A percentile compares a stretch with the other conserved stretches of the same genome.
phyloP scores from a whole-genome alignment of 2,888 invertebrate genomes.

The Mystacides longicornis region DNA sequence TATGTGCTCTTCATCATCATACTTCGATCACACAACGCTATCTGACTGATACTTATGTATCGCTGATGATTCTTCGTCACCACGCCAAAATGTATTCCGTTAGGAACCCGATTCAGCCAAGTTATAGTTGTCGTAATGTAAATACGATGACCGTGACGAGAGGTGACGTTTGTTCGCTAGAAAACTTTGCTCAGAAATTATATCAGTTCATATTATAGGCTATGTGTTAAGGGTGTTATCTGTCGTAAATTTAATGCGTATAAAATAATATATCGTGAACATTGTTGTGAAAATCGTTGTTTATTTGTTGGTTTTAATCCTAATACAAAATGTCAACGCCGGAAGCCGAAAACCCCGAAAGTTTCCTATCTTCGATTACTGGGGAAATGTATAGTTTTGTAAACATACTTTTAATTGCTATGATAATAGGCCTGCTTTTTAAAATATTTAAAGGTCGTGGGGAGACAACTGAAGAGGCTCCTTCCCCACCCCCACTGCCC shows the following conservation, averaged over 20 bases:
- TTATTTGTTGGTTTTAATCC: constrained; percentile 39
- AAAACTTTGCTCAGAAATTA: background rate
- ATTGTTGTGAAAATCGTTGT: too few relatives aligned
- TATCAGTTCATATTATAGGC: background rate
- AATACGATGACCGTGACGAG: background rate
- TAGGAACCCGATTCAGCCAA: too few relatives aligned
- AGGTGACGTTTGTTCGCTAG: background rate
- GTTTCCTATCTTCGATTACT: background rate
- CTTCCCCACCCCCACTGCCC: constrained; percentile 50
- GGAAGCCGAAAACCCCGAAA: background rate
- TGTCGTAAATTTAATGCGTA: too few relatives aligned
- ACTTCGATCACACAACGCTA: too few relatives aligned
- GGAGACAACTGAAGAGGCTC: constrained; percentile 32
- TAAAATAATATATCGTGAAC: too few relatives aligned
- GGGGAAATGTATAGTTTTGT: constrained; percentile 44
- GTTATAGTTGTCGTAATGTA: too few relatives aligned
- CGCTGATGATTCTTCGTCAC: too few relatives aligned
- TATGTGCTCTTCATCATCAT: too few relatives aligned
- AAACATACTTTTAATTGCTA: constrained; percentile 55
- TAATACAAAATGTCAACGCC: constrained; percentile 42
- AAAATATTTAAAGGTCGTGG: constrained; percentile 53
- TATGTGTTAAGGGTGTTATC: too few relatives aligned
- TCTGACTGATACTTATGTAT: too few relatives aligned
- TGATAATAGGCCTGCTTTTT: constrained; percentile 57
- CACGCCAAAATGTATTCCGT: too few relatives aligned